Conservation (phyloP, 2,888 invertebrate genomes). For the Crocallis elinguaria region DNA sequence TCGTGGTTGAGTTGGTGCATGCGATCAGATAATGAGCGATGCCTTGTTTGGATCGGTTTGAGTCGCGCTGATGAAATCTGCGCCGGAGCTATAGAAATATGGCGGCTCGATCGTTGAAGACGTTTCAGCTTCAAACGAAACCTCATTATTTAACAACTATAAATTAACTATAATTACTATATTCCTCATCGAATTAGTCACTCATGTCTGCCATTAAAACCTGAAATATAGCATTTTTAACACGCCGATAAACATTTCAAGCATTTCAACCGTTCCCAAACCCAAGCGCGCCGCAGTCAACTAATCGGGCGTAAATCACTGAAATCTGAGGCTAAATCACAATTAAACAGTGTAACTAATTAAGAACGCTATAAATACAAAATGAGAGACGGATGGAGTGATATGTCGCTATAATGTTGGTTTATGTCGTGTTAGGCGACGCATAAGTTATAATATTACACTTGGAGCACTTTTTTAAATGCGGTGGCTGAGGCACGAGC, state of each 20-base stretch:
- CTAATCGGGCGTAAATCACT: conserved; percentile 21
- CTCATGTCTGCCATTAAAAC: not conserved
- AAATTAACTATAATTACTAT: not conserved
- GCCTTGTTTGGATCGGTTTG: conserved; percentile 52
- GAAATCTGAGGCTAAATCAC: conserved; percentile 28
- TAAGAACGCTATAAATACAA: conserved; percentile 44
- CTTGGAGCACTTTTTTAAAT: conserved; percentile 43
- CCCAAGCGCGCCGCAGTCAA: conserved; percentile 6
- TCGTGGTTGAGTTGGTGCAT: conserved; percentile 51
- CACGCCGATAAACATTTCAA: conserved; percentile 5
- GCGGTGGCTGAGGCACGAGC: conserved; percentile 5
- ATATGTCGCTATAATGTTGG: conserved; percentile 62
- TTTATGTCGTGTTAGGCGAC: conserved; percentile 56
- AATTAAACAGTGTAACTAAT: conserved; percentile 45
- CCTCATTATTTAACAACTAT: not conserved
- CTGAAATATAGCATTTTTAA: not conserved
- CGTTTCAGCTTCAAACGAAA: not conserved
- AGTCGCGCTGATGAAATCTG: conserved; percentile 36
- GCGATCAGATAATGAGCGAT: conserved; percentile 58
- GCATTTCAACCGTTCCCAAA: conserved; percentile 6
- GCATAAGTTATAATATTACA: conserved; percentile 65
- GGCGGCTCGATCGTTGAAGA: not conserved
- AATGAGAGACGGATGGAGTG: conserved; percentile 59
- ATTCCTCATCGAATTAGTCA: not conserved
- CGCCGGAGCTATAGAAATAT: conserved; percentile 4